Evolutionary conservation across 2,888 invertebrate species (phyloP), one percentile per base, ranked within the genome.

Genomic region (Philaethria dido): DNA sequence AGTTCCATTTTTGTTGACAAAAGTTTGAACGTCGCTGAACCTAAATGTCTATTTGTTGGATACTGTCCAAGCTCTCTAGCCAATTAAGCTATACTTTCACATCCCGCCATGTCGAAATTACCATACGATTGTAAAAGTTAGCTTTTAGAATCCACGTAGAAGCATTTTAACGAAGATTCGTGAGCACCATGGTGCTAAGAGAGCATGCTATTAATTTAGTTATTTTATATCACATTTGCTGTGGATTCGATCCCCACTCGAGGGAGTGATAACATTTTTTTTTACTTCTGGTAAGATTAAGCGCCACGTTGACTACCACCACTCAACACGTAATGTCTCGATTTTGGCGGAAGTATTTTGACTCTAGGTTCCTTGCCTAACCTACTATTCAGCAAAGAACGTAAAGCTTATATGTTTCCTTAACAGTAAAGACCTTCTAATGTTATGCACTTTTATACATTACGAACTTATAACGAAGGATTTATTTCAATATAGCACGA

Each of bases 401-500:
- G n/a, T n/a, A n/a, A n/a, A n/a, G n/a, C n/a, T n/a, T n/a, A n/a
- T n/a, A n/a, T n/a, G n/a, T n/a, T 33, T 33, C 33, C 9, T 33
- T 33, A 33, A 33, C 9, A 8, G 8, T 8, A 33, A 33, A 33
- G 33, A 33, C 5, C 3, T 6, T 8, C 13, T 11, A 11, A 39
- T 39, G 13, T 39, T 13, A 39, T 39, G 8, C 8, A 8, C 9
- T 33, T 33, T 1, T 9, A 39, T 29, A 0, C 13, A 16, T 42
- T 50, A 50, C 18, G 25, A 50, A 39, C 22, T 18, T 20, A 8
- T 33, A 52, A 54, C n/a, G 47, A 16, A 25, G 29, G 25, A 62
- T 29, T 55, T 62, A 47, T 64, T 64, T 59, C 16, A 18, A 39
- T 42, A 33, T 33, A 16, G 42, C 42, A 4, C 25, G 4, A 54